Evolutionary conservation across 2,888 invertebrate genomes (phyloP), one percentile per base, ranked within the genome.

Genomic region (Julus scandinavius): DNA sequence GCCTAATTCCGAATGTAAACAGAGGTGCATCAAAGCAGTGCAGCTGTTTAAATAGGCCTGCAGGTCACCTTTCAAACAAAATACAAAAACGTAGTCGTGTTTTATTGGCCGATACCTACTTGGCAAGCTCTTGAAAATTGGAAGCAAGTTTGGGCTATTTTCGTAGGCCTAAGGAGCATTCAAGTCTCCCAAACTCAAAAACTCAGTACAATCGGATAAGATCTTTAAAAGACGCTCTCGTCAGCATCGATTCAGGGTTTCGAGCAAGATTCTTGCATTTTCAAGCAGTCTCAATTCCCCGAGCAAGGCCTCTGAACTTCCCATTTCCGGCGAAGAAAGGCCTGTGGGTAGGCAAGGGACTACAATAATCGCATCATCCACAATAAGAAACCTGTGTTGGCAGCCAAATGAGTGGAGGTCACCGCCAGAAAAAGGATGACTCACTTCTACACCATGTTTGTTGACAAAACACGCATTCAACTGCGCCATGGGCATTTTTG

Each of bases 381-480:
- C 63, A 63, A 63, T 63, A 63, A 63, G 63, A 63, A 63, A 63
- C n/a, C 54, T 15, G n/a, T n/a, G n/a, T n/a, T 63, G 63, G 63
- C 63, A 63, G 63, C 63, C 63, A 63, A 20, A 63, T n/a, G 17
- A n/a, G 63, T 63, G 63, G 63, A 63, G 63, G 63, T 63, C 63
- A 63, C 63, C 63, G 63, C 63, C 17, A 63, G 63, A 63, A 63
- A 63, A 63, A 63, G 63, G 63, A 63, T 63, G 63, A 63, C 63
- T 63, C 63, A 63, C 63, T 63, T 63, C n/a, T n/a, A 17, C 17
- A n/a, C 63, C 63, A 63, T 63, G 63, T 63, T 63, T 63, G 63
- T 63, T 63, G 63, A 63, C 63, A 63, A 63, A 63, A 63, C 63
- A 63, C 54, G 72, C 72, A 72, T 72, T 72, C 72, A 72, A 72